Percentiles rank a stretch among this genome's conserved stretches.
Evolutionary conservation across 1,140 invertebrate species (phyloP).

Genomic region (Meteorus sp.): DNA sequence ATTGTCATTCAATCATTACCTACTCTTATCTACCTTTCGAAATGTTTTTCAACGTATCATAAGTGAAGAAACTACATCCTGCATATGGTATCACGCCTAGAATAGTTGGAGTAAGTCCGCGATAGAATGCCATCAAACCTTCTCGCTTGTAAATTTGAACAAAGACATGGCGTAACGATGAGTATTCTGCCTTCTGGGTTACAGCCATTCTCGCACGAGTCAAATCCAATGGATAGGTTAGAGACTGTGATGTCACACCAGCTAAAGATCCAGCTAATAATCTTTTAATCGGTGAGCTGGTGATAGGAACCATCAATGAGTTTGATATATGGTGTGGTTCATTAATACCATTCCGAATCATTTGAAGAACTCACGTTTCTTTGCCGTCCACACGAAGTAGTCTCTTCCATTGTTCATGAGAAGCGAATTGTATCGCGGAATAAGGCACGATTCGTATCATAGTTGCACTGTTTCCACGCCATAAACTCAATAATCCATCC

Average conservation of each 20-base stretch:
- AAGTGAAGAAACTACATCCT: slow-evolving; percentile 96
- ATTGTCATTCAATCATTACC: not conserved
- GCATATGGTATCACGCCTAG: slow-evolving; percentile 96
- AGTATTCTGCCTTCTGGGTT: slow-evolving; percentile 75
- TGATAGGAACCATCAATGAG: too few relatives aligned
- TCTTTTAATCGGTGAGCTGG: slow-evolving; percentile 46
- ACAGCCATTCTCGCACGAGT: slow-evolving; percentile 98
- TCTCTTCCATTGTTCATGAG: slow-evolving; percentile 95
- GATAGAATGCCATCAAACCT: slow-evolving; percentile 78
- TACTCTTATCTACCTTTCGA: slow-evolving; percentile 74
- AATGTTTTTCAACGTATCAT: slow-evolving; percentile 87
- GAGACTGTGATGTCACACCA: slow-evolving; percentile 87
- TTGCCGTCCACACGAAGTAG: slow-evolving; percentile 73
- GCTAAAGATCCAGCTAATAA: slow-evolving; percentile 93
- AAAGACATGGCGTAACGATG: slow-evolving; percentile 75
- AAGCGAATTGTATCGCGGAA: slow-evolving; percentile 94
- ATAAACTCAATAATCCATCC: slow-evolving; percentile 83
- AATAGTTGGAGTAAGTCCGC: slow-evolving; percentile 88
- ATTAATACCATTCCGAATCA: slow-evolving; percentile 8
- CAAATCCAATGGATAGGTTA: slow-evolving; percentile 96
- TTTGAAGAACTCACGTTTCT: slow-evolving; percentile 61
- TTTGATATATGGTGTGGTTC: slow-evolving; percentile 10
- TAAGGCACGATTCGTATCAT: slow-evolving; percentile 97
- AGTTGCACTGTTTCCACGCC: slow-evolving; percentile 97
- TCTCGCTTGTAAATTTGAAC: slow-evolving; percentile 78